Conservation (phyloP, 2,113 vertebrate genomes). For the Misgurnus anguillicaudatus region DNA sequence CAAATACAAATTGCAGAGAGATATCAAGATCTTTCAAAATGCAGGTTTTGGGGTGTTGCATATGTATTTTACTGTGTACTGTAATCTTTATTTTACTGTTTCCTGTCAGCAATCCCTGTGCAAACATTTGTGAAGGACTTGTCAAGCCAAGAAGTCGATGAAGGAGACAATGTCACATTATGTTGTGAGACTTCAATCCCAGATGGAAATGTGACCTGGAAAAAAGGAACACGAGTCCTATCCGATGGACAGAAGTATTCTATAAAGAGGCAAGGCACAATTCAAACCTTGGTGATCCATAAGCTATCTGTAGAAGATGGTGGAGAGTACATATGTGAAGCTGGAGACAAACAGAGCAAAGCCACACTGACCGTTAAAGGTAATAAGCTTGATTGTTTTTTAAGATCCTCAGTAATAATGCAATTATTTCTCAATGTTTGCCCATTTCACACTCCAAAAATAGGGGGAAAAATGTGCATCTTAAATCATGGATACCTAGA, state of each 20-base stretch:
- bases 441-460: neutral
- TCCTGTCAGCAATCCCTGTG: slow-evolving; percentile 69
- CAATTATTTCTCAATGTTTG: neutral
- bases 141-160: slow-evolving; percentile 66
- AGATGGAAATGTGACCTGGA: slow-evolving; percentile 71
- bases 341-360: slow-evolving; percentile 72
- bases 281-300: slow-evolving; percentile 71
- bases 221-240: slow-evolving; percentile 71
- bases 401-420: neutral
- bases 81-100: slow-evolving; percentile 35
- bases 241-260: slow-evolving; percentile 73
- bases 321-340: slow-evolving; percentile 78
- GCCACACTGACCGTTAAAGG: slow-evolving; percentile 79
- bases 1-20: neutral
- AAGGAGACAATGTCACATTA: slow-evolving; percentile 67
- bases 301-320: slow-evolving; percentile 70
- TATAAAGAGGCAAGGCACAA: slow-evolving; percentile 67
- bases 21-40: neutral
- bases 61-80: neutral
- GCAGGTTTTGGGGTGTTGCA: slow-evolving; percentile 5
- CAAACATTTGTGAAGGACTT: slow-evolving; percentile 73
- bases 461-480: neutral
- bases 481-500: neutral
- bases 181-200: slow-evolving; percentile 75
- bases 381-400: slow-evolving; percentile 58